Conservation (phyloP, 2,797 vertebrate species). For the Streptopelia turtur region DNA sequence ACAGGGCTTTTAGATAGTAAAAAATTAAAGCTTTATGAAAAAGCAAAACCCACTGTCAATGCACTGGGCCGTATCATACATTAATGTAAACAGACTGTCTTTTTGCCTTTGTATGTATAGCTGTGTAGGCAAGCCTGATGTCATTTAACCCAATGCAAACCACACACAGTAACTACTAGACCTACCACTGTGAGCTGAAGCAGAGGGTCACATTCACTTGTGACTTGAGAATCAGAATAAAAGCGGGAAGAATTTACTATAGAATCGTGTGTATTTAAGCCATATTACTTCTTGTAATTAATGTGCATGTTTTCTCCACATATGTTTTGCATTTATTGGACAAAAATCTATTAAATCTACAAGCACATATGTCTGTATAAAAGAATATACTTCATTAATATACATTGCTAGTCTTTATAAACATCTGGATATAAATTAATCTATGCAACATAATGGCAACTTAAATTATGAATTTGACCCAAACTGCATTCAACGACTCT, state of each 20-base stretch:
- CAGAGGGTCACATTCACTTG: neutral
- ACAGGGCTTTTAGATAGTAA: neutral
- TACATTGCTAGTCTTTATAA: neutral
- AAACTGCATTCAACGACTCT: neutral
- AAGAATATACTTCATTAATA: neutral
- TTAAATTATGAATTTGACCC: neutral
- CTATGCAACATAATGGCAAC: neutral
- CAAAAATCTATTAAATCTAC: neutral
- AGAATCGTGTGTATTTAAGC: neutral
- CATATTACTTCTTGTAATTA: neutral
- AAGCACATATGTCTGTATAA: neutral
- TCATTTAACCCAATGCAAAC: neutral
- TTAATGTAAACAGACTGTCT: neutral
- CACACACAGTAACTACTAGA: neutral
- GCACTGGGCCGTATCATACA: neutral
- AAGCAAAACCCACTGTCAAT: fast-evolving
- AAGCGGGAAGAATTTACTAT: neutral
- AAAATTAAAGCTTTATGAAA: neutral
- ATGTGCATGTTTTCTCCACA: neutral
- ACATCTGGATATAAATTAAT: neutral
- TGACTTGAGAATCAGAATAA: neutral
- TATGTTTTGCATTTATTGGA: neutral
- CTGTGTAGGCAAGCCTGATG: neutral
- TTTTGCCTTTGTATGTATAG: neutral
- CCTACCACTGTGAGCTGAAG: neutral